Evolutionary conservation across 2,113 vertebrate genomes (phyloP), one percentile per base, ranked within the genome.

Genomic region (Scophthalmus maximus): DNA sequence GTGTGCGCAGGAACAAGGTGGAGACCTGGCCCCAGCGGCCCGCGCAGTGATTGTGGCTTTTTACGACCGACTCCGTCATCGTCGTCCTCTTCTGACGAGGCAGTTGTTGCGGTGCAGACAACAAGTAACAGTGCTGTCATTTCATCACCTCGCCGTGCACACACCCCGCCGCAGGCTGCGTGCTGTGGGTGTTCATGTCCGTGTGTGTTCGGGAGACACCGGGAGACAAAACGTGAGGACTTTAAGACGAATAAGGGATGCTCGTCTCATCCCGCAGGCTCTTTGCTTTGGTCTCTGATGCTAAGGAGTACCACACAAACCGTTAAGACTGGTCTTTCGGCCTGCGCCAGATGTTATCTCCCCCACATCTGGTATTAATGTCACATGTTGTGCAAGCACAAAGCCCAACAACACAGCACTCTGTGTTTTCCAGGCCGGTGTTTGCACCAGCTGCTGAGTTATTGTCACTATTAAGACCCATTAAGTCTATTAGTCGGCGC

Each of bases 331-430:
- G 25, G 32, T 26, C 32, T 51, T 9, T 7, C n/a, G 29, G 27
- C 10, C 42, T n/a, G 5, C 69, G 4, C 70, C 70, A 75, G 73
- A 76, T 86, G 65, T 46, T 67, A 18, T 14, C 36, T 15, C 32
- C n/a, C 25, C 68, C 38, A 70, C 76, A 81, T 79, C 77, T 68
- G 66, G 47, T 15, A n/a, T 6, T 44, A 29, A 59, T 68, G 51
- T 44, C 70, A 52, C 23, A 34, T 58, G 46, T 50, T 55, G 59
- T 44, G 44, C 30, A 56, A 8, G 15, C 27, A 36, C 53, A 22
- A 49, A n/a, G 67, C 11, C 23, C 25, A 26, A 66, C 30, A 44
- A 51, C n/a, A 29, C 17, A 29, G 2, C 18, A 15, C 26, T 62
- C 46, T 60, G 34, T 73, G 46, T 62, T 68, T 25, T 55, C 23